Percentiles rank a stretch among this genome's conserved stretches.
These are phyloP conservation scores for Camelus dromedarius DNA, from an alignment of 2,113 vertebrate genomes.

Conservation along the genomic window DNA sequence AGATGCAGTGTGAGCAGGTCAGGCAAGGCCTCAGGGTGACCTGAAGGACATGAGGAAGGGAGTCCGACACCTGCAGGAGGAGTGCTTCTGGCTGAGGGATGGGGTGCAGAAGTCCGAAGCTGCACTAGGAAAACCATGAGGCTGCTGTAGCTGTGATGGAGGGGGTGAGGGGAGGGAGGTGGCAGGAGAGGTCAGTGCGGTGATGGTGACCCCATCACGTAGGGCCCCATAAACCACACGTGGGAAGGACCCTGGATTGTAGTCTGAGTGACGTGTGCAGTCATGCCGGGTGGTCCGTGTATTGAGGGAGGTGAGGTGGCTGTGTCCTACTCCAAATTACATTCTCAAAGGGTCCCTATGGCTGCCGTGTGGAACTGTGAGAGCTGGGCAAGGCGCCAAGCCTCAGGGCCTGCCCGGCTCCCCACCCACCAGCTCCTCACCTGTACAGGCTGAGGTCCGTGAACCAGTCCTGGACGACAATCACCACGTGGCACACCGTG, in stretches of 20 bases:
- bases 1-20: too few species aligned
- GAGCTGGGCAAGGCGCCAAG: neutral
- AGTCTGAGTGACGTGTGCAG: neutral
- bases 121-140: too few species aligned
- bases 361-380: neutral
- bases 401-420: neutral
- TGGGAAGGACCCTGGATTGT: neutral
- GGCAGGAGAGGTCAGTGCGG: neutral
- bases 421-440: constrained; percentile 73
- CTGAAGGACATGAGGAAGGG: neutral
- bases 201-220: fast-evolving
- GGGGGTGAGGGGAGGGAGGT: neutral
- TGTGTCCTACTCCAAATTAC: fast-evolving
- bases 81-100: neutral
- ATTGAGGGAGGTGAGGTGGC: neutral
- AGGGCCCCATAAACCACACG: neutral
- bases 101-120: too few species aligned
- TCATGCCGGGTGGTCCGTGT: too few species aligned
- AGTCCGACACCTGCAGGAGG: neutral
- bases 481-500: constrained; percentile 95
- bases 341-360: neutral
- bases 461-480: constrained; percentile 96
- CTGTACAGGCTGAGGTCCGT: constrained; percentile 94
- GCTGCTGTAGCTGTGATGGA: neutral
- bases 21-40: neutral